Evolutionary conservation across 2,113 vertebrate species (phyloP), one percentile per base, ranked within the genome.

Genomic region (Syrmaticus mikado): DNA sequence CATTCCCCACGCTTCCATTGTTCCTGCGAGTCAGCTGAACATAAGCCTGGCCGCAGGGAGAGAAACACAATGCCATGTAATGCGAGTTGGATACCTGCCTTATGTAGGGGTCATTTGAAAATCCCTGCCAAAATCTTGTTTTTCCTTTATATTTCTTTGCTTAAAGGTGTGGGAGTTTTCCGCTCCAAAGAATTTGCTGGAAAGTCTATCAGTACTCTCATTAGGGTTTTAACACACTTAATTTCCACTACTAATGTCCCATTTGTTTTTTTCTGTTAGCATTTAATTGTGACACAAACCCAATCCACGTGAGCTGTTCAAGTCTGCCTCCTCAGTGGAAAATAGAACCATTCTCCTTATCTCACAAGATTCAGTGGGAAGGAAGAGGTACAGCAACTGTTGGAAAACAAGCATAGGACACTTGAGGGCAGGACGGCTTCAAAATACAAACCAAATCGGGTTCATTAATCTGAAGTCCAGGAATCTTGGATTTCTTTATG

Each of bases 131-230:
- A 92, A 93, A 89, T 90, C 85, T 50, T 78, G 65, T 93, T 43
- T 93, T 95, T 95, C 81, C 70, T 94, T 94, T 70, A 89, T 74
- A 82, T 79, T 93, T 92, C 86, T 95, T 65, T 90, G 52, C 89
- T 89, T 82, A 79, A 92, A 94, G 90, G 81, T 96, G 89, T 96
- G 94, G 91, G 91, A 92, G 86, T 94, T 92, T 93, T 96, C 90
- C 48, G 11, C 62, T 92, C 58, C 20, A 53, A 40, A 82, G 43
- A 89, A 40, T 74, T 92, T 61, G 68, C 92, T 96, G 95, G 90
- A 92, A 95, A 92, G 73, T 7, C 16, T 92, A 87, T 81, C 74
- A 52, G 13, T 87, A 30, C 86, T 68, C 57, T 95, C 77, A 75
- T 91, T 90, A 86, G 65, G 28, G 40, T 86, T 75, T 86, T 72